Conservation (phyloP, 2,113 vertebrate genomes). For the Cyphomyrus plagiostoma region DNA sequence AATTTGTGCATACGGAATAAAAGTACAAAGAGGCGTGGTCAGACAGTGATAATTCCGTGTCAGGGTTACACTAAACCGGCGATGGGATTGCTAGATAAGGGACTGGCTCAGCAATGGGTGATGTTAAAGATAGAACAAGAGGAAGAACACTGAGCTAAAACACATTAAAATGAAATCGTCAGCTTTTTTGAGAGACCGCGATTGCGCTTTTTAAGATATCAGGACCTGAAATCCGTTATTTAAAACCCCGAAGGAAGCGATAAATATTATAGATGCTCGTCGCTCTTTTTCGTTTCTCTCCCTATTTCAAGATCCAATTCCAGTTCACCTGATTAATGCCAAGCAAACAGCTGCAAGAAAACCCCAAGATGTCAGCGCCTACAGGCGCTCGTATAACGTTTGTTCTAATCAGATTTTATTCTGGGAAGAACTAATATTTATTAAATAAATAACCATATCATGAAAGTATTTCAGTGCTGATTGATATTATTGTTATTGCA, state of each 20-base stretch:
- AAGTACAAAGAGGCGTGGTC: conserved; percentile 65
- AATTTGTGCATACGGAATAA: conserved; percentile 47
- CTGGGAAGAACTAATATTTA: not conserved
- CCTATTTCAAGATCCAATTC: conserved; percentile 56
- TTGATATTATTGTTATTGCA: not conserved
- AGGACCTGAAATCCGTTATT: conserved; percentile 44
- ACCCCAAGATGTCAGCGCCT: conserved; percentile 65
- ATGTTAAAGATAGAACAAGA: conserved; percentile 30
- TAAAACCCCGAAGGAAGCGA: conserved; percentile 40
- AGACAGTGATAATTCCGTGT: conserved; percentile 58
- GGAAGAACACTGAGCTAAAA: conserved; percentile 14
- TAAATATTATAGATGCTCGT: conserved; percentile 48
- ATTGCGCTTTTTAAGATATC: conserved; percentile 23
- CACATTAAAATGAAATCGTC: conserved; percentile 26
- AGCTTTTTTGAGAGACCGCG: conserved; percentile 32
- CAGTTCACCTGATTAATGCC: conserved; percentile 67
- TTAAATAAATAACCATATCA: not conserved
- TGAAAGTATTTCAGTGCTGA: not conserved
- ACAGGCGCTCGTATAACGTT: conserved; percentile 62
- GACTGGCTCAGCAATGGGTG: conserved; percentile 44
- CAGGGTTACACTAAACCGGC: conserved; percentile 53
- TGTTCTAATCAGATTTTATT: conserved; percentile 59
- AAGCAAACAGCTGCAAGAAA: conserved; percentile 62
- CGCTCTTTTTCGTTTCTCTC: conserved; percentile 31
- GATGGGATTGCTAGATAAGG: conserved; percentile 59